These are phyloP conservation scores for Helicoverpa assulta DNA, from an alignment of 2,888 invertebrate species.

Conservation along the genomic window DNA sequence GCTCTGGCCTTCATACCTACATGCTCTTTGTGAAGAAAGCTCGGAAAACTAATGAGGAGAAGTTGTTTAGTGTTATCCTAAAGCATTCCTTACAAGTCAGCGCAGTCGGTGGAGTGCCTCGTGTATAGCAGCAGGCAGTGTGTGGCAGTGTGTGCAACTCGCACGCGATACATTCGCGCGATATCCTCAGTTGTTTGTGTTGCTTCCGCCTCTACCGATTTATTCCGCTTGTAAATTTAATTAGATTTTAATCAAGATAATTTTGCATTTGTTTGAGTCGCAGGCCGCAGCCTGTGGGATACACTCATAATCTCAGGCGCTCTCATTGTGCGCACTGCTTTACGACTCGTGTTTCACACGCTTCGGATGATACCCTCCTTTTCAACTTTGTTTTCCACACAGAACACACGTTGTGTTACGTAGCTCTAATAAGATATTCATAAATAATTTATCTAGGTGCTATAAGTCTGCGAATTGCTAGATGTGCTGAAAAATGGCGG, in stretches of 20 bases:
- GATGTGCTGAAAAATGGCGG: not conserved
- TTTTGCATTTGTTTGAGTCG: constrained; percentile 21
- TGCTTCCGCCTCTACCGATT: constrained; percentile 22
- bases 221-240: constrained; percentile 41
- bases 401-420: not conserved
- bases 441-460: not conserved
- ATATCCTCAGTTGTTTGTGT: constrained; percentile 34
- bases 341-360: constrained; percentile 20
- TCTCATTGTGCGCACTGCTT: constrained; percentile 29
- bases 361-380: constrained; percentile 1
- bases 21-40: not conserved
- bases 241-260: constrained; percentile 53
- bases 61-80: not conserved
- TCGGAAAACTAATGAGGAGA: not conserved
- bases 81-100: not conserved
- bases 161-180: constrained; percentile 27
- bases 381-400: constrained; percentile 1
- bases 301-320: constrained; percentile 11
- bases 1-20: not conserved
- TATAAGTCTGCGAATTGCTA: not conserved
- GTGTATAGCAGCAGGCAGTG: not conserved
- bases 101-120: constrained; percentile 1
- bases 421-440: not conserved
- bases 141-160: constrained; percentile 11
- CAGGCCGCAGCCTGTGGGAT: not conserved